Percentiles rank a stretch among this genome's conserved stretches.
These are phyloP conservation scores for Drosophila suboccidentalis DNA, from an alignment of 2,888 invertebrate genomes.

Conservation along the genomic window DNA sequence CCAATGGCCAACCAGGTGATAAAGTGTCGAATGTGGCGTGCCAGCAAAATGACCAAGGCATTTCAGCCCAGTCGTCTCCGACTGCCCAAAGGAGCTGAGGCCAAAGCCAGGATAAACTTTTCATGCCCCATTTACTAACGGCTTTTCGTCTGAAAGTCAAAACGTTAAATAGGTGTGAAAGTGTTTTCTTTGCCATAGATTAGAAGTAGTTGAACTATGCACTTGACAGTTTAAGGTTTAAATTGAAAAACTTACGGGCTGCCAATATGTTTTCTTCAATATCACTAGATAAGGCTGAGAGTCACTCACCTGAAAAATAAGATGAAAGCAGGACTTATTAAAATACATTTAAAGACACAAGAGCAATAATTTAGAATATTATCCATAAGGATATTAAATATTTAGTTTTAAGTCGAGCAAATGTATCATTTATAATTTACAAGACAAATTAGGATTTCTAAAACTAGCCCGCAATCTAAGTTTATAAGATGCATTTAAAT, in stretches of 20 bases:
- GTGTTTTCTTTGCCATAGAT: conserved; percentile 15
- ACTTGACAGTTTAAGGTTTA: conserved; percentile 12
- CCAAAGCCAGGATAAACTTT: conserved; percentile 40
- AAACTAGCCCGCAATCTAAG: no score
- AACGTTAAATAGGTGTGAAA: conserved; percentile 38
- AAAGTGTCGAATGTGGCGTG: conserved; percentile 71
- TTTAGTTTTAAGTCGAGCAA: no score
- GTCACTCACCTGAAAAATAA: conserved; percentile 56
- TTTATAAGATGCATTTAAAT: no score
- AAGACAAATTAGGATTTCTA: no score
- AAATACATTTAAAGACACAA: not conserved
- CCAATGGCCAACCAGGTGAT: conserved; percentile 73
- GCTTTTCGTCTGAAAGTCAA: conserved; percentile 25
- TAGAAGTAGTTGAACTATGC: conserved; percentile 11
- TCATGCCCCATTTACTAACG: conserved; percentile 43
- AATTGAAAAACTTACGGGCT: conserved; percentile 55
- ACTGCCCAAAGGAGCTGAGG: conserved; percentile 14
- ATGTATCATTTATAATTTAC: no score
- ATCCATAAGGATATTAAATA: no score
- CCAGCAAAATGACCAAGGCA: conserved; percentile 50
- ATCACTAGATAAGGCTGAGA: not conserved
- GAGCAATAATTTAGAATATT: no score
- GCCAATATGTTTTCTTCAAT: conserved; percentile 23
- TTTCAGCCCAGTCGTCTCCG: conserved; percentile 11
- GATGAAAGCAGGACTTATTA: not conserved